These are phyloP conservation scores for Plebejus argus DNA, from an alignment of 2,888 invertebrate genomes.

Conservation along the genomic window DNA sequence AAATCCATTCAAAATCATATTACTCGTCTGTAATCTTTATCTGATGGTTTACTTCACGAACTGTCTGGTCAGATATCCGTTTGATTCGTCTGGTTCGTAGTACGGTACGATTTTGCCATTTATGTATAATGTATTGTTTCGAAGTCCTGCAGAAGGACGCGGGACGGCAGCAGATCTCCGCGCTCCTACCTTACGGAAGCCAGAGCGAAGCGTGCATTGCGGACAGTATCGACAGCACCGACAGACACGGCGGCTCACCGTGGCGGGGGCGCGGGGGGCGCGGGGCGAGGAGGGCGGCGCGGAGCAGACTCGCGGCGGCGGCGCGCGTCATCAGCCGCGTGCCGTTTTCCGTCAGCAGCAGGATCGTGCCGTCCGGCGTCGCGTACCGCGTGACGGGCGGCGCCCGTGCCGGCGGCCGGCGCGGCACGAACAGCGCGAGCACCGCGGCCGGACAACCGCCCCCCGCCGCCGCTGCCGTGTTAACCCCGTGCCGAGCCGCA, in stretches of 20 bases:
- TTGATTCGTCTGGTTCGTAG: background rate
- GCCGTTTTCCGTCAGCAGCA: slow-evolving; percentile 84
- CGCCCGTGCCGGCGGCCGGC: slow-evolving; percentile 66
- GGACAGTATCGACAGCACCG: slow-evolving; percentile 61
- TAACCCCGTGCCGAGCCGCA: slow-evolving; percentile 69
- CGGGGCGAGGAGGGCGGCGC: slow-evolving; percentile 79
- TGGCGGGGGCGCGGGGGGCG: slow-evolving; percentile 77
- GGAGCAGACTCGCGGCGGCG: slow-evolving; percentile 77
- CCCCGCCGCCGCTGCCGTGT: slow-evolving; percentile 77
- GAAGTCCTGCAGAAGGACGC: background rate
- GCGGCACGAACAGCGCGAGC: slow-evolving; percentile 78
- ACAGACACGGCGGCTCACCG: slow-evolving; percentile 78
- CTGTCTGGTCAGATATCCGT: background rate
- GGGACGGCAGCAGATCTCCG: slow-evolving; percentile 36
- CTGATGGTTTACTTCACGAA: background rate
- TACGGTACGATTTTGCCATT: too few species aligned
- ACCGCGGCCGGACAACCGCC: slow-evolving; percentile 77
- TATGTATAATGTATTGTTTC: background rate
- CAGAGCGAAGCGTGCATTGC: slow-evolving; percentile 77
- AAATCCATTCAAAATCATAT: background rate
- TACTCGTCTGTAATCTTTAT: background rate
- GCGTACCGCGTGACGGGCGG: slow-evolving; percentile 82
- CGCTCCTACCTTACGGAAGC: slow-evolving; percentile 78
- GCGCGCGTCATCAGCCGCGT: slow-evolving; percentile 80
- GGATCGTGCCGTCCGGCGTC: slow-evolving; percentile 82